Percentiles rank a stretch among this genome's conserved stretches.
phyloP scores from a whole-genome alignment of 2,797 vertebrate species.

The Megaceryle alcyon region DNA sequence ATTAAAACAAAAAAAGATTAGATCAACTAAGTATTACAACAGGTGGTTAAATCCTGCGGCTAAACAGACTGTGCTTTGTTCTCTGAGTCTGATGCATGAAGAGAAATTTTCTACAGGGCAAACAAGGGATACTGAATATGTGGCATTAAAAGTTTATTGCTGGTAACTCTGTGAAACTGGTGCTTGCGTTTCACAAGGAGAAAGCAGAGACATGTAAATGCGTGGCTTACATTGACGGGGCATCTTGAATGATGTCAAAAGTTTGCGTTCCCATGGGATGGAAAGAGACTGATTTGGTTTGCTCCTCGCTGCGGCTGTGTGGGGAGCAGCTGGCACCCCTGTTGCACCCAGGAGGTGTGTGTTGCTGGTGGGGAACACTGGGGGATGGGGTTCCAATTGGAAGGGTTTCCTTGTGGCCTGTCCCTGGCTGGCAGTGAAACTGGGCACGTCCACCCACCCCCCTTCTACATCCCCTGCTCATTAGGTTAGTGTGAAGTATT shows the following conservation, averaged over 20 bases:
- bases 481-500: not conserved
- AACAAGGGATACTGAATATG: not conserved
- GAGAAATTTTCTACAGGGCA: constrained; percentile 17
- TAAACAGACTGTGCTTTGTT: constrained; percentile 58
- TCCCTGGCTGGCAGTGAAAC: not conserved
- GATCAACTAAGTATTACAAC: constrained; percentile 45
- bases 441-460: not conserved
- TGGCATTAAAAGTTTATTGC: not conserved
- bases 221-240: rapidly evolving
- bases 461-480: rapidly evolving
- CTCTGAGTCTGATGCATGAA: not conserved
- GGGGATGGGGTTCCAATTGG: rapidly evolving
- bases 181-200: not conserved
- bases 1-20: constrained; percentile 62
- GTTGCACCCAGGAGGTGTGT: not conserved
- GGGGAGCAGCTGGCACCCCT: not conserved
- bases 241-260: not conserved
- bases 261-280: constrained; percentile 5
- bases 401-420: not conserved
- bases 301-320: not conserved
- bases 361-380: not conserved
- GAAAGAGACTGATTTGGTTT: not conserved
- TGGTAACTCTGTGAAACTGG: not conserved
- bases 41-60: constrained; percentile 53
- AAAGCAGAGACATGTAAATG: not conserved